Conservation (phyloP, 1,140 invertebrate species). For the Parapsyche elsis region DNA sequence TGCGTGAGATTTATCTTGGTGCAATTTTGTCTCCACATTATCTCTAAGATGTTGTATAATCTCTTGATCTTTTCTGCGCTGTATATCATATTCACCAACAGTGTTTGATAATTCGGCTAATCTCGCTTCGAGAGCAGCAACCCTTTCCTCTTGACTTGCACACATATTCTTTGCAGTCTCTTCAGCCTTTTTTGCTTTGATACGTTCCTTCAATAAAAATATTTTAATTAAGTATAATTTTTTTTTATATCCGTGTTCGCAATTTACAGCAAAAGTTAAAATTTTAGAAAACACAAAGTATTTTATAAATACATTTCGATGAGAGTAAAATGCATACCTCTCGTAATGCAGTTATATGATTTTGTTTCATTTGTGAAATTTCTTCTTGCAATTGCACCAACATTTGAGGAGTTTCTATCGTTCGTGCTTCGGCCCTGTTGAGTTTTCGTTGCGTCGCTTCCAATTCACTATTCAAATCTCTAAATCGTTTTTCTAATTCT, state of each 20-base stretch:
- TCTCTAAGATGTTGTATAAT: conserved; percentile 80
- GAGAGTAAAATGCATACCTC: conserved; percentile 63
- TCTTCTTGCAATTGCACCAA: conserved; percentile 77
- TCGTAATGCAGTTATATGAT: conserved; percentile 74
- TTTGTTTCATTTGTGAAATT: conserved; percentile 77
- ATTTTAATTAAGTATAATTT: background rate
- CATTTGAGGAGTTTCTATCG: conserved; percentile 70
- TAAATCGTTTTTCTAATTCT: conserved; percentile 63
- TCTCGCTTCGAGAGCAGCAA: conserved; percentile 80
- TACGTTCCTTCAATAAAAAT: conserved; percentile 68
- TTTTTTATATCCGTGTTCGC: too few species aligned
- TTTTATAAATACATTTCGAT: too few species aligned
- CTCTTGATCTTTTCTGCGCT: conserved; percentile 78
- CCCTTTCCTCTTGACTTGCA: conserved; percentile 78
- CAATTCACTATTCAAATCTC: conserved; percentile 72
- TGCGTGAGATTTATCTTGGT: background rate
- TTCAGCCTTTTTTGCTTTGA: conserved; percentile 74
- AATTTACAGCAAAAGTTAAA: too few species aligned
- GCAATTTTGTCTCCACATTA: conserved; percentile 56
- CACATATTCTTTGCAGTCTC: conserved; percentile 75
- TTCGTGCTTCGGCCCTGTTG: conserved; percentile 67
- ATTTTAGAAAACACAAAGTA: too few species aligned
- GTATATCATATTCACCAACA: conserved; percentile 81
- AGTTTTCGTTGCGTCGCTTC: conserved; percentile 74
- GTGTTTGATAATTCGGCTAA: conserved; percentile 83